A percentile compares a stretch with the other conserved stretches of the same genome.
These are phyloP conservation scores for Linnaemya tessellans DNA, from an alignment of 2,888 invertebrate species.

Conservation along the genomic window DNA sequence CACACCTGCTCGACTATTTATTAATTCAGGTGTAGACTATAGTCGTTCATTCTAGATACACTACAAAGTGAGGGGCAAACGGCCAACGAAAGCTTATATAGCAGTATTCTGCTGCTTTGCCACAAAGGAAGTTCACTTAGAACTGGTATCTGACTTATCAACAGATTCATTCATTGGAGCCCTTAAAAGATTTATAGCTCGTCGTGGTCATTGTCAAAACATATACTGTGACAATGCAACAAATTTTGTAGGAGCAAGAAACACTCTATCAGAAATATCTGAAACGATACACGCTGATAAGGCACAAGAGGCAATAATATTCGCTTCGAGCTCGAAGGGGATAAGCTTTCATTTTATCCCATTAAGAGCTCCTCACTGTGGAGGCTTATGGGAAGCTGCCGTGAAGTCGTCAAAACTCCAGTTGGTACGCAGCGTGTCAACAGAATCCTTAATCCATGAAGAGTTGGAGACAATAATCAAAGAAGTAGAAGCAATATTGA, in stretches of 20 bases:
- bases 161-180: not conserved
- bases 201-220: constrained; percentile 5
- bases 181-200: not conserved
- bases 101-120: not conserved
- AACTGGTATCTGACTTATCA: constrained; percentile 1
- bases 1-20: no score
- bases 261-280: not conserved
- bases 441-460: no score
- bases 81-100: not conserved
- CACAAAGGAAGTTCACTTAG: not conserved
- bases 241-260: not conserved
- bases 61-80: not conserved
- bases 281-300: not conserved
- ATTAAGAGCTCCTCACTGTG: no score
- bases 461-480: no score
- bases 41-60: not conserved
- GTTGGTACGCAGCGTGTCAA: no score
- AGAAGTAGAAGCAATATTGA: no score
- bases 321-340: no score
- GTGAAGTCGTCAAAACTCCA: no score
- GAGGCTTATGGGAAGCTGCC: no score
- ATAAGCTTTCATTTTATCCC: no score
- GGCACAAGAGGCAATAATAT: no score
- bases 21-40: not conserved
- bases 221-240: not conserved